A percentile compares a stretch with the other conserved stretches of the same genome.
These are phyloP conservation scores for Daubentonia madagascariensis DNA, from an alignment of 2,113 vertebrate genomes.

Conservation along the genomic window DNA sequence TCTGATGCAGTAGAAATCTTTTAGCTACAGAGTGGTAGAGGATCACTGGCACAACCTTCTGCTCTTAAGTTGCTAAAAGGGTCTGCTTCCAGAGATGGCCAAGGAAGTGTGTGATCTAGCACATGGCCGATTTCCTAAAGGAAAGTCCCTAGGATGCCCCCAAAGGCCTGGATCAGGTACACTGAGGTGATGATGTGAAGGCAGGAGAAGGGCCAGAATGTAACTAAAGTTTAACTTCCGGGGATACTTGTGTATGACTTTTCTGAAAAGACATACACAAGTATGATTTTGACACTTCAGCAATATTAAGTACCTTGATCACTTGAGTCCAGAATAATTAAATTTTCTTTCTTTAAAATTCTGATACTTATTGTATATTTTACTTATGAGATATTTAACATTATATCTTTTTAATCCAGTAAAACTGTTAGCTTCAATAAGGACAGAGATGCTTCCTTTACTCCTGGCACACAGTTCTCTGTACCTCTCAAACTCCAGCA, in stretches of 20 bases:
- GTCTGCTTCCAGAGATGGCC: neutral
- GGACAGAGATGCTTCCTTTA: neutral
- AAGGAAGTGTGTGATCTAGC: neutral
- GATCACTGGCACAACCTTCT: neutral
- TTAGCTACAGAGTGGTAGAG: neutral
- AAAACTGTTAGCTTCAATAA: neutral
- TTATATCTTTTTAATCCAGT: slow-evolving; percentile 26
- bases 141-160: neutral
- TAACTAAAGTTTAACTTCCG: neutral
- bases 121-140: neutral
- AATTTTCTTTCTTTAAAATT: neutral
- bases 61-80: neutral
- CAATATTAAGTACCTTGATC: neutral
- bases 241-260: neutral
- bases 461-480: neutral
- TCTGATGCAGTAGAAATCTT: neutral
- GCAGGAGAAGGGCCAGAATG: neutral
- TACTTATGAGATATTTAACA: neutral
- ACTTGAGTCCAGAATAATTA: neutral
- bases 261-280: neutral
- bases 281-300: neutral
- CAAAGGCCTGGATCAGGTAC: neutral
- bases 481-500: neutral
- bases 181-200: neutral
- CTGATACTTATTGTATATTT: neutral